Percentiles rank a stretch among this genome's conserved stretches.
Evolutionary conservation across 2,888 invertebrate genomes (phyloP).

Genomic region (Synergus japonicus): DNA sequence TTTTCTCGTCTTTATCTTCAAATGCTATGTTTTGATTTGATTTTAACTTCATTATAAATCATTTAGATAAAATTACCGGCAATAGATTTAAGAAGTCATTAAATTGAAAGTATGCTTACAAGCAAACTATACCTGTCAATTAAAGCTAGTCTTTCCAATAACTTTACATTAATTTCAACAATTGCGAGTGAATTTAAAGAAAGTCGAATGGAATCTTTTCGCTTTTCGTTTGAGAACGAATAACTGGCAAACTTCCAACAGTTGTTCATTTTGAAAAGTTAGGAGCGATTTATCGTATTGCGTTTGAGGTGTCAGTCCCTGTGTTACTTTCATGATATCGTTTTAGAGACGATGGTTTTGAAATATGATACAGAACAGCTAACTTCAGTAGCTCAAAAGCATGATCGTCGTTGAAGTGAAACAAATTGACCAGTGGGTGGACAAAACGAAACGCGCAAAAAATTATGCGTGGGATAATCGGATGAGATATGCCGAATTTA

Average conservation of each 20-base stretch:
- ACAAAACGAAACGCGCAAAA: constrained; percentile 32
- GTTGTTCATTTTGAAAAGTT: constrained; percentile 31
- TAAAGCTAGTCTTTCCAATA: not conserved
- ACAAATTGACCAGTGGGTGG: constrained; percentile 36
- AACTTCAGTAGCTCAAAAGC: constrained; percentile 38
- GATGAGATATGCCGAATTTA: constrained; percentile 6
- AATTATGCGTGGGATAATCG: constrained; percentile 34
- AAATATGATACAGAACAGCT: constrained; percentile 29
- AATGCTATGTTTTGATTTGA: not conserved
- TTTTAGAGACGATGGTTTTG: constrained; percentile 31
- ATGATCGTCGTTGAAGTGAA: constrained; percentile 24
- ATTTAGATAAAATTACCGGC: not conserved
- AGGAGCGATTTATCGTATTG: constrained; percentile 21
- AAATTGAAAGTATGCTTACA: not conserved
- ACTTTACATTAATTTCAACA: not conserved
- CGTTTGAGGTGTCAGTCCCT: not conserved
- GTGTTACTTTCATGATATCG: constrained; percentile 23
- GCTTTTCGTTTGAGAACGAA: not conserved
- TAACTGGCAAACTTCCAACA: constrained; percentile 33
- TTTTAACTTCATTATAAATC: constrained; percentile 2
- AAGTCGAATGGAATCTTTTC: not conserved
- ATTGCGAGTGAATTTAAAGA: not conserved
- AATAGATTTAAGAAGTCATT: not conserved
- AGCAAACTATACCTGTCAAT: not conserved
- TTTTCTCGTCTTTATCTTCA: not conserved